Evolutionary conservation across 2,113 vertebrate genomes (phyloP).

Genomic region (Castor canadensis): DNA sequence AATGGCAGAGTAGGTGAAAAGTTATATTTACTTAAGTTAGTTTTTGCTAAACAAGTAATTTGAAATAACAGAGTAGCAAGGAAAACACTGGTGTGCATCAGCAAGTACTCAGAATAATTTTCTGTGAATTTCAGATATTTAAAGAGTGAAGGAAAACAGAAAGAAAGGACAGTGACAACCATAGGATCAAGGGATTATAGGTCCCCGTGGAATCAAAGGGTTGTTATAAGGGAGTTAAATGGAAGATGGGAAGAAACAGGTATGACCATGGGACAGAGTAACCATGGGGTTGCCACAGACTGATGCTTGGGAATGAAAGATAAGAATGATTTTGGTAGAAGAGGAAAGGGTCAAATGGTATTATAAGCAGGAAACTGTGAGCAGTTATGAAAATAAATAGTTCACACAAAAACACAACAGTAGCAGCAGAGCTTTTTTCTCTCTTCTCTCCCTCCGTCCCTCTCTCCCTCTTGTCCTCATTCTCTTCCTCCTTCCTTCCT

Average conservation of each 20-base stretch:
- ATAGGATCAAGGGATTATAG: neutral
- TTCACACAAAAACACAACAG: neutral
- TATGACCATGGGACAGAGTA: neutral
- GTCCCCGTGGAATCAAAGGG: neutral
- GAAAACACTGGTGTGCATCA: neutral
- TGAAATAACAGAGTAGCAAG: neutral
- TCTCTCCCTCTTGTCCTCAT: neutral
- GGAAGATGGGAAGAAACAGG: neutral
- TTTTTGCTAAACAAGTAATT: neutral
- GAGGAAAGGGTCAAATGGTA: neutral
- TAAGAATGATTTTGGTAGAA: neutral
- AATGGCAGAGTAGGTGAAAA: neutral
- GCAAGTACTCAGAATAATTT: neutral
- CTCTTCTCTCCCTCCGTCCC: neutral
- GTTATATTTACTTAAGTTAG: neutral
- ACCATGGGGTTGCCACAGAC: rapidly evolving
- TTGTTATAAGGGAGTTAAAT: neutral
- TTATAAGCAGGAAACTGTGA: neutral
- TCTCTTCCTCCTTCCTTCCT: neutral
- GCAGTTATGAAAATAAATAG: neutral
- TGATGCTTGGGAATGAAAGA: neutral
- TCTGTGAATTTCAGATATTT: neutral
- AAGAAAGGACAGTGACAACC: neutral
- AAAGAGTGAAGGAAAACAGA: neutral
- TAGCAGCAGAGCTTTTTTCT: neutral